These are phyloP conservation scores for Dromaius novaehollandiae DNA, from an alignment of 2,113 vertebrate species.

Conservation along the genomic window DNA sequence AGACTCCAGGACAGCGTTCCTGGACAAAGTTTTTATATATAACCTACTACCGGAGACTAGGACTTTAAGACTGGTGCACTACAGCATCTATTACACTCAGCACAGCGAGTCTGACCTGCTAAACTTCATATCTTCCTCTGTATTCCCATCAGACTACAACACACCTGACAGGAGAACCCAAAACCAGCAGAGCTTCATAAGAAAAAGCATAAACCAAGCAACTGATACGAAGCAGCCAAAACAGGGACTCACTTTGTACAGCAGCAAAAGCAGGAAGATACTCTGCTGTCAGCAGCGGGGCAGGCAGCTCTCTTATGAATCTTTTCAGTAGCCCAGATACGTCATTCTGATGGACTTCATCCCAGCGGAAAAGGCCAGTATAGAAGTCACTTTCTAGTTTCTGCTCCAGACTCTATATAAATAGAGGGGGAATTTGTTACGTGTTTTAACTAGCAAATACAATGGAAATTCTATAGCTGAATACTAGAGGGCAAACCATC, in stretches of 20 bases:
- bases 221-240: background rate
- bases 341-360: constrained; percentile 89
- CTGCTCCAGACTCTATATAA: constrained; percentile 82
- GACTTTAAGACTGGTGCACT: too few species aligned
- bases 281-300: constrained; percentile 87
- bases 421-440: background rate
- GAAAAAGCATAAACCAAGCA: background rate
- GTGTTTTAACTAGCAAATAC: background rate
- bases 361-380: constrained; percentile 82
- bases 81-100: background rate
- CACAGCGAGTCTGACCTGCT: too few species aligned
- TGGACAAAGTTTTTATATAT: accelerated
- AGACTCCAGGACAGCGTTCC: background rate
- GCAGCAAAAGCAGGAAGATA: constrained; percentile 89
- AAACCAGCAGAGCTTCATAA: background rate
- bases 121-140: accelerated
- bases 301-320: constrained; percentile 89
- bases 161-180: background rate
- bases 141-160: accelerated
- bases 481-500: background rate
- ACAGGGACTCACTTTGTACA: constrained; percentile 82
- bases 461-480: background rate
- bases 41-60: background rate
- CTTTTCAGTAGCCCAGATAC: constrained; percentile 88
- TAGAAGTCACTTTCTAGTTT: constrained; percentile 87